Percentiles rank a stretch among this genome's conserved stretches.
Evolutionary conservation across 2,888 invertebrate species (phyloP).

Genomic region (Mythimna ferrago): DNA sequence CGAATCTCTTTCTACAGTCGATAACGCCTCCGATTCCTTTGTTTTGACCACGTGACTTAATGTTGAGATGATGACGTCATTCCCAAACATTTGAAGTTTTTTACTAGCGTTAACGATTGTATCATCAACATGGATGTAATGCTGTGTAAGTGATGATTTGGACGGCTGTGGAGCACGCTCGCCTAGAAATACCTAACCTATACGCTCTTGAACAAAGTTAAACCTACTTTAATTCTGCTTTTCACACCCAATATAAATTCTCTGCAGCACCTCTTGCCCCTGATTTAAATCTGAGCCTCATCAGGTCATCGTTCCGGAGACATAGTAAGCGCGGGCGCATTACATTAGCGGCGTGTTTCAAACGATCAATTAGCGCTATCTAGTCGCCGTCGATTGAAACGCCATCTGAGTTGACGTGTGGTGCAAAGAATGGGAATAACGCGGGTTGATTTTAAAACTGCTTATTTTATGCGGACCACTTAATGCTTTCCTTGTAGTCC

Average conservation of each 20-base stretch:
- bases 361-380: conserved; percentile 88
- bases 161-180: neutral
- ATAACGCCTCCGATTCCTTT: too few species aligned
- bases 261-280: conserved; percentile 12
- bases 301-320: conserved; percentile 70
- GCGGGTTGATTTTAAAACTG: neutral
- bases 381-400: conserved; percentile 82
- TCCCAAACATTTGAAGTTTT: too few species aligned
- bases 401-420: conserved; percentile 70
- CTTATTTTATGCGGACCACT: too few species aligned
- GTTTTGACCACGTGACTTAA: too few species aligned
- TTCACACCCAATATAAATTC: conserved; percentile 15
- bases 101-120: too few species aligned
- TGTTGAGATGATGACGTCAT: too few species aligned
- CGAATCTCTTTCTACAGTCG: too few species aligned
- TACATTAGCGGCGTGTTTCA: conserved; percentile 87
- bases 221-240: neutral
- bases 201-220: neutral
- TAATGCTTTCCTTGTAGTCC: too few species aligned
- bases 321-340: conserved; percentile 80
- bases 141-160: neutral
- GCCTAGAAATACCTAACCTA: neutral
- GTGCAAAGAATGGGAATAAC: conserved; percentile 32
- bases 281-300: conserved; percentile 46
- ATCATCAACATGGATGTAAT: too few species aligned